These are phyloP conservation scores for Bradypodion pumilum DNA, from an alignment of 2,797 vertebrate species.

Conservation along the genomic window DNA sequence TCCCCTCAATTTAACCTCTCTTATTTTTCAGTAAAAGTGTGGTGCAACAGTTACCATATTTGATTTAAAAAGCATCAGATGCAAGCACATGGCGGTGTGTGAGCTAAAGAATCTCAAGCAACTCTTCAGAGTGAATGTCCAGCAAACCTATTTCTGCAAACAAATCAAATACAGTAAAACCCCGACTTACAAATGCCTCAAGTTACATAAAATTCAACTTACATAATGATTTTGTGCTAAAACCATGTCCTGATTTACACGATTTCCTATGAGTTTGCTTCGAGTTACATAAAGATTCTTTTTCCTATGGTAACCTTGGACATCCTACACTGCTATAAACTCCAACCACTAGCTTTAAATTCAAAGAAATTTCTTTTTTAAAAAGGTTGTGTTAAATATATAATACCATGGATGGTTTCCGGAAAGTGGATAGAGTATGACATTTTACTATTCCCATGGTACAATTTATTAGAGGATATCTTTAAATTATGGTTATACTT, in stretches of 20 bases:
- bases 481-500: neutral
- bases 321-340: too few relatives aligned
- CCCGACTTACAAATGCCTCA: too few relatives aligned
- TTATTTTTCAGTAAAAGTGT: neutral
- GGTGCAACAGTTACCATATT: neutral
- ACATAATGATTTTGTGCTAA: too few relatives aligned
- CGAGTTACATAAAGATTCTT: too few relatives aligned
- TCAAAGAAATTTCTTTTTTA: neutral
- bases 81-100: neutral
- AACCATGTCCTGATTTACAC: too few relatives aligned
- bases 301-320: too few relatives aligned
- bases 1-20: neutral
- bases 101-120: neutral
- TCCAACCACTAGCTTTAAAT: neutral
- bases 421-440: neutral
- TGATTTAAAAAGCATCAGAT: neutral
- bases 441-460: neutral
- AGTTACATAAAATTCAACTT: too few relatives aligned
- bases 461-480: neutral
- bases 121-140: neutral
- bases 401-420: neutral
- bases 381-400: neutral
- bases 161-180: neutral
- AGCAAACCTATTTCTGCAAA: neutral
- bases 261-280: too few relatives aligned